Conservation (phyloP, 2,113 vertebrate species). For the Tetrax tetrax region DNA sequence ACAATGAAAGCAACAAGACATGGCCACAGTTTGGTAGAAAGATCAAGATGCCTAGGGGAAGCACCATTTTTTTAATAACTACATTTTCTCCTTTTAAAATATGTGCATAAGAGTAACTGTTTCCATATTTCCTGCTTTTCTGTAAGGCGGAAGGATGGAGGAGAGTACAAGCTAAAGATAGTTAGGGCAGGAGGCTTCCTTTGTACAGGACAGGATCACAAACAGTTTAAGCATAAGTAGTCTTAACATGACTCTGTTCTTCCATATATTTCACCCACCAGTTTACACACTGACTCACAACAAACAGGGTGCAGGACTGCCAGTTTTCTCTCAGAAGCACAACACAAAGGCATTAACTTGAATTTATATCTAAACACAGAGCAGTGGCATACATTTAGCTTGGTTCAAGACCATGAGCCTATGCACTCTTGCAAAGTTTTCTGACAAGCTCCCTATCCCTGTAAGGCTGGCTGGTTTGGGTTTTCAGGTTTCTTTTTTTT, state of each 20-base stretch:
- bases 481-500: too few species aligned
- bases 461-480: fast-evolving
- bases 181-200: background rate
- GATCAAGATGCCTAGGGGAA: background rate
- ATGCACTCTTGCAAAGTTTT: background rate
- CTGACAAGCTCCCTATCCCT: fast-evolving
- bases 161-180: background rate
- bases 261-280: background rate
- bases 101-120: background rate
- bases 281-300: background rate
- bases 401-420: background rate
- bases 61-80: background rate
- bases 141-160: background rate
- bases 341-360: background rate
- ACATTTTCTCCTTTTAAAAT: background rate
- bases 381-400: background rate
- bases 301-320: background rate
- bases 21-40: background rate
- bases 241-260: background rate
- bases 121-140: background rate
- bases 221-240: background rate
- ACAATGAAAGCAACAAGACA: background rate
- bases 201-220: background rate
- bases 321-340: background rate
- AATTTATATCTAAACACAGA: background rate